These are phyloP conservation scores for Delphinapterus leucas DNA, from an alignment of 2,113 vertebrate species.

Conservation along the genomic window DNA sequence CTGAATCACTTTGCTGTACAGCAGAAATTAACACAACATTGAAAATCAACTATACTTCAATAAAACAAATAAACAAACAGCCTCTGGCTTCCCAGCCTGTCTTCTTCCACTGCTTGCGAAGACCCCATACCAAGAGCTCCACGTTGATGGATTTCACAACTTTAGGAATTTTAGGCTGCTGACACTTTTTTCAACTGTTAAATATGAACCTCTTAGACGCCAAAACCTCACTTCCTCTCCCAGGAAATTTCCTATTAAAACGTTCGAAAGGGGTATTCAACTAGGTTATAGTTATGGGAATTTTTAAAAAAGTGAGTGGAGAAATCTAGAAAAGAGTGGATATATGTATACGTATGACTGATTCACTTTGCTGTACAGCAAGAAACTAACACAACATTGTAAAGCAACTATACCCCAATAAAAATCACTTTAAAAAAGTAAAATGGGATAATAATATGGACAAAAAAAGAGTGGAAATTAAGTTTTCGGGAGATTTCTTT, in stretches of 20 bases:
- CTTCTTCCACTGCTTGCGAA: background rate
- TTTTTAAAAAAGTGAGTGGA: background rate
- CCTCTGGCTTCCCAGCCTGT: background rate
- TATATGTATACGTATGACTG: too few relatives aligned
- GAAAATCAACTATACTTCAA: too few relatives aligned
- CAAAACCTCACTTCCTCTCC: conserved; percentile 53
- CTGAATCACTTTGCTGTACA: too few relatives aligned
- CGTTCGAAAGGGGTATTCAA: conserved; percentile 63
- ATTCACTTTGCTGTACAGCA: too few relatives aligned
- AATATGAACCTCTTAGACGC: conserved; percentile 58
- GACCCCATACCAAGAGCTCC: background rate
- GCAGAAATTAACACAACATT: too few relatives aligned
- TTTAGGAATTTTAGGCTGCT: background rate
- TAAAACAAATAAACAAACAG: background rate
- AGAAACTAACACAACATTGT: too few relatives aligned
- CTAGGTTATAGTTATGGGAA: conserved; percentile 70
- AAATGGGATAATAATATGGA: too few relatives aligned
- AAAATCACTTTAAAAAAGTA: too few relatives aligned
- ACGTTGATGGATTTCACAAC: conserved; percentile 32
- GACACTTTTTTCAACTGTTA: conserved; percentile 47
- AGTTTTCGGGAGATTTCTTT: conserved; percentile 69
- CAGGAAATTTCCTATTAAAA: conserved; percentile 76
- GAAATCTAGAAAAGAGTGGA: too few relatives aligned
- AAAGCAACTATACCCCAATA: too few relatives aligned
- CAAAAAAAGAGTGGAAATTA: conserved; percentile 57